Evolutionary conservation across 2,113 vertebrate genomes (phyloP).

Genomic region (Cebus imitator): DNA sequence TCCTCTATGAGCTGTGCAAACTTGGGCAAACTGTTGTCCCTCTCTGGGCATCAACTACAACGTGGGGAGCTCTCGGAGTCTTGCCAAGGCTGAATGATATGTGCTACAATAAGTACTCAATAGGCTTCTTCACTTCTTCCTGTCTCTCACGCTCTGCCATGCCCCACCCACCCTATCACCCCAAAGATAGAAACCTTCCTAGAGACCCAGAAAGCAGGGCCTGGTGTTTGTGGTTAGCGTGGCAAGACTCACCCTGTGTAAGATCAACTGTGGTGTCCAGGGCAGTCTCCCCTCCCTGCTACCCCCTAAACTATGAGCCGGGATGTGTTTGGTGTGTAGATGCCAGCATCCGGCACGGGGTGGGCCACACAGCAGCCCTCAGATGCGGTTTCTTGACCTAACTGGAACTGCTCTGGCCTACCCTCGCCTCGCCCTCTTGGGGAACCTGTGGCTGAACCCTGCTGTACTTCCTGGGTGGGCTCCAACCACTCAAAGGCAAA

Average conservation of each 20-base stretch:
- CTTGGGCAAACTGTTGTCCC: not conserved
- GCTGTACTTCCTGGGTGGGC: not conserved
- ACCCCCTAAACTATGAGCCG: not conserved
- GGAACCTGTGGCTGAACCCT: not conserved
- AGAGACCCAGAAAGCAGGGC: not conserved
- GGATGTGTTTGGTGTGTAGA: not conserved
- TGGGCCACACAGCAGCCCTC: not conserved
- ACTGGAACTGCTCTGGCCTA: fast-evolving
- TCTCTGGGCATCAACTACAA: not conserved
- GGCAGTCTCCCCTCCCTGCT: not conserved
- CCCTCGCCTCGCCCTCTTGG: not conserved
- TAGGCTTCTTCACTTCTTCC: not conserved
- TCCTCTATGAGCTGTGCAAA: not conserved
- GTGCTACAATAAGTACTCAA: too few relatives aligned
- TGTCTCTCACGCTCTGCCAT: not conserved
- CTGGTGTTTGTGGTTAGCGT: not conserved
- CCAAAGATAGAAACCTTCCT: not conserved
- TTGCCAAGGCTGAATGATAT: not conserved
- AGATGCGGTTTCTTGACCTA: not conserved
- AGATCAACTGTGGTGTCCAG: not conserved
- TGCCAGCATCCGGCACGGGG: not conserved
- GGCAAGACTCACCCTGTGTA: not conserved
- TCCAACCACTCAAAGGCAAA: not conserved
- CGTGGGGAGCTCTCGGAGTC: not conserved
- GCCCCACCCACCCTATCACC: too few relatives aligned